Evolutionary conservation across 2,888 invertebrate genomes (phyloP), one percentile per base, ranked within the genome.

Genomic region (Leptinotarsa rubiginosa): DNA sequence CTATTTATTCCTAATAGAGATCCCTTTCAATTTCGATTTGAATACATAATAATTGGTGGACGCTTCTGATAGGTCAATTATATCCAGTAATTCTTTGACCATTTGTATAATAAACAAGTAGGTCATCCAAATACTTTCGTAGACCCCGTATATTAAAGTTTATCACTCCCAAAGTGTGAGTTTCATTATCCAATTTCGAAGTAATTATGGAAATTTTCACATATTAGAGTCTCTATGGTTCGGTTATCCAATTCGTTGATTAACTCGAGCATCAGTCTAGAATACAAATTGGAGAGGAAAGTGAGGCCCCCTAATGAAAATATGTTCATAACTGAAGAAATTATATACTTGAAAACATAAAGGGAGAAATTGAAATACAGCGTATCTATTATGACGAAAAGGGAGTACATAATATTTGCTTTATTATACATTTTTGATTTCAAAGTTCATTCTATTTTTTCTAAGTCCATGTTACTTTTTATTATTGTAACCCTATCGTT

Each of bases 61-160:
- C n/a, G 64, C 25, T 64, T 64, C 64, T n/a, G 64, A 64, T 64
- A 64, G 15, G 12, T 25, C 64, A 31, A 65, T 65, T 31, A 65
- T n/a, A 20, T 65, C 65, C 41, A 65, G 65, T 41, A 65, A 65
- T 65, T 65, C 47, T 47, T 47, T 31, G 25, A 41, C 65, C 65
- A 65, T 47, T 47, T 65, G 65, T 65, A 65, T 65, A n/a, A n/a
- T n/a, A n/a, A n/a, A n/a, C n/a, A n/a, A n/a, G 41, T 65, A 65
- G 25, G 41, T 41, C 65, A 65, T 65, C 41, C 47, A n/a, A n/a
- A n/a, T n/a, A n/a, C n/a, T n/a, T n/a, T n/a, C n/a, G n/a, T n/a
- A n/a, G n/a, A n/a, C n/a, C 41, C 41, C 47, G 25, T 16, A 65
- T 65, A n/a, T 65, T 65, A 65, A 65, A 65, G 47, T 65, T 31